A percentile compares a stretch with the other conserved stretches of the same genome.
Conservation (phyloP, 2,888 invertebrate species). For the Acrobasis suavella region DNA sequence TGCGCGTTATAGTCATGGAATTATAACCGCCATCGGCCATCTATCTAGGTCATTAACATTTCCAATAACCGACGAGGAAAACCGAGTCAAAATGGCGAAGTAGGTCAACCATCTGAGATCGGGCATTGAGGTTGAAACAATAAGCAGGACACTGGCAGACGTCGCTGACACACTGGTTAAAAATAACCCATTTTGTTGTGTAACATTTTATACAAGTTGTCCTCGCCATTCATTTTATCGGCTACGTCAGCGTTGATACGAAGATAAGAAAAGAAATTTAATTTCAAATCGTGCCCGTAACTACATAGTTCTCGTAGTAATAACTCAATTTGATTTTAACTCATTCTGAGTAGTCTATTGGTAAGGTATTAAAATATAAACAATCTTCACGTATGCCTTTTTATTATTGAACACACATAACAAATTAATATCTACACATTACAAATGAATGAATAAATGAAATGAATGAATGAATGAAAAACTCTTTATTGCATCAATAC, state of each 20-base stretch:
- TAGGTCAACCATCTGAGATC: slow-evolving; percentile 59
- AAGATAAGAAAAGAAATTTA: background rate
- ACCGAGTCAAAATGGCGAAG: slow-evolving; percentile 51
- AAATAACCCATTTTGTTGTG: slow-evolving; percentile 21
- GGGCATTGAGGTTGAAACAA: slow-evolving; percentile 58
- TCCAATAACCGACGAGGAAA: slow-evolving; percentile 72
- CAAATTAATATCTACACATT: no score
- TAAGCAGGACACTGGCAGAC: slow-evolving; percentile 42
- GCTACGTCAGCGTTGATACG: background rate
- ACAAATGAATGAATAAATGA: no score
- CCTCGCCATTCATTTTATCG: background rate
- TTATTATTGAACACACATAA: no score
- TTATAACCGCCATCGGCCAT: slow-evolving; percentile 24
- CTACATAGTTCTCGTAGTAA: no score
- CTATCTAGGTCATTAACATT: slow-evolving; percentile 75
- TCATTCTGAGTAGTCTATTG: no score
- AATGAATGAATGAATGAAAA: no score
- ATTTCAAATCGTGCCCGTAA: no score
- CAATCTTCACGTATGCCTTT: no score
- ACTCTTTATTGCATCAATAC: no score
- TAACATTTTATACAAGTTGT: slow-evolving; percentile 20
- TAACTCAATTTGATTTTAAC: no score
- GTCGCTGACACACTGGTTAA: background rate
- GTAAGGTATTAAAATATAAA: no score
- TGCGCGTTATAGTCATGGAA: background rate